Evolutionary conservation across 2,888 invertebrate species (phyloP).

Genomic region (Orchesella flavescens): DNA sequence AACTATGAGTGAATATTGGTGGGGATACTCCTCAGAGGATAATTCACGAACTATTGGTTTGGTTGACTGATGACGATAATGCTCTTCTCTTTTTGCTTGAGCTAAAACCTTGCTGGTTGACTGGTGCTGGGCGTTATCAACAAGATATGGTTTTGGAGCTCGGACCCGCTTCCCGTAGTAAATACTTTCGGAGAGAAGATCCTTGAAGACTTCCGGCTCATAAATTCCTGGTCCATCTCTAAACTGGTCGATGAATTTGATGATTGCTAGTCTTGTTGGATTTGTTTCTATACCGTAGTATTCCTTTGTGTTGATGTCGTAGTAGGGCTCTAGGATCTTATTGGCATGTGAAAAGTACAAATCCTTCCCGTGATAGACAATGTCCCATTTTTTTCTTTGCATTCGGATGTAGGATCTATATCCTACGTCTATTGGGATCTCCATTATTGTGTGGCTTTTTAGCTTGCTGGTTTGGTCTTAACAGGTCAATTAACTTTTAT

Average conservation of each 20-base stretch:
- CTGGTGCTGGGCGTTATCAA: slow-evolving; percentile 19
- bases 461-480: too few species aligned
- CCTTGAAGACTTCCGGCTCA: slow-evolving; percentile 11
- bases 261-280: slow-evolving; percentile 48
- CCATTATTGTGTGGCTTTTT: slow-evolving; percentile 32
- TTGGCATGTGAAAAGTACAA: slow-evolving; percentile 60
- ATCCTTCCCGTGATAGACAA: slow-evolving; percentile 56
- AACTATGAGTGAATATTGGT: slow-evolving; percentile 13
- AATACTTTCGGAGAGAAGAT: slow-evolving; percentile 22
- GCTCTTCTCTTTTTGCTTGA: slow-evolving; percentile 9
- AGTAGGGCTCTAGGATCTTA: slow-evolving; percentile 53
- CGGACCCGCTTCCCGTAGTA: slow-evolving; percentile 18
- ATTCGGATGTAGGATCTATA: slow-evolving; percentile 50
- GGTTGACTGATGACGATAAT: slow-evolving; percentile 22
- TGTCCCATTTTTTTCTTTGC: slow-evolving; percentile 59
- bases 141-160: slow-evolving; percentile 29
- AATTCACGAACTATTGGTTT: slow-evolving; percentile 35
- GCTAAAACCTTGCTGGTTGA: slow-evolving; percentile 29
- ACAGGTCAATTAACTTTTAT: too few species aligned
- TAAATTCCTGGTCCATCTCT: slow-evolving; percentile 44
- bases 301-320: slow-evolving; percentile 53
- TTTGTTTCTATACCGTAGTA: slow-evolving; percentile 53
- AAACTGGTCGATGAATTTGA: slow-evolving; percentile 50
- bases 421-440: slow-evolving; percentile 53
- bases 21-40: not conserved